Base-by-base conservation (phyloP, 2,888 invertebrate species). In the Caenorhabditis japonica region DNA sequence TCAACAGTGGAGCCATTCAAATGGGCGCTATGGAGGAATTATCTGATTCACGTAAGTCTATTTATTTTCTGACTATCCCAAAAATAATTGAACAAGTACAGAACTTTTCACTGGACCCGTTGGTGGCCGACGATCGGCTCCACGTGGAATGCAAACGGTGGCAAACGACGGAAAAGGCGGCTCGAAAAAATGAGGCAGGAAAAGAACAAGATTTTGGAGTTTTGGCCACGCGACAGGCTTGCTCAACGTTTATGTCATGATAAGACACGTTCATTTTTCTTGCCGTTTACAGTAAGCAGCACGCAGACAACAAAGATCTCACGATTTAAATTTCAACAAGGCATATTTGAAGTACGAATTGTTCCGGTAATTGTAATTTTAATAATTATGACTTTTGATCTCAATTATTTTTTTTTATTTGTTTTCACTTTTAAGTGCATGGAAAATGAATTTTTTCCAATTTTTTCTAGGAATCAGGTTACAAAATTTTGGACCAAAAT, bases 11-110 rank as follows among this genome's bases (percentile, higher is more conserved):
- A 75, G 17, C 75, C 75, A 46, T 69, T 75, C 33, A 69, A 64
- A 64, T 75, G 70, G 70, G 75, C 75, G 10, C 51, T 60, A 8
- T 75, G 70, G 69, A 34, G 75, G 19, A 73, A 51, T 36, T 73
- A 66, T 51, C 47, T 73, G 4, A 66, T 73, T 33, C 73, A 68
- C 64, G 64, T 74, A 10, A 56, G 49, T 34, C 30, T 21, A 3
- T 51, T 47, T 21, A 21, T 15, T 30, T 21, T 38, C n/a, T 34
- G 10, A n/a, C 2, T 21, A 23, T 49, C 21, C 34, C 17, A 10
- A 12, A 34, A 19, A 23, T 34, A 13, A 2, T 36, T 7, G 2
- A 25, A 23, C n/a, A 36, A 38, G 38, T 62, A 13, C 60, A 70
- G 61, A 39, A 51, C 1, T 68, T 66, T 36, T 43, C 52, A 1